Percentiles rank a stretch among this genome's conserved stretches.
Conservation (phyloP, 30 jellyfish, hydroid and myxozoan genomes). For the Aurelia sp. region DNA sequence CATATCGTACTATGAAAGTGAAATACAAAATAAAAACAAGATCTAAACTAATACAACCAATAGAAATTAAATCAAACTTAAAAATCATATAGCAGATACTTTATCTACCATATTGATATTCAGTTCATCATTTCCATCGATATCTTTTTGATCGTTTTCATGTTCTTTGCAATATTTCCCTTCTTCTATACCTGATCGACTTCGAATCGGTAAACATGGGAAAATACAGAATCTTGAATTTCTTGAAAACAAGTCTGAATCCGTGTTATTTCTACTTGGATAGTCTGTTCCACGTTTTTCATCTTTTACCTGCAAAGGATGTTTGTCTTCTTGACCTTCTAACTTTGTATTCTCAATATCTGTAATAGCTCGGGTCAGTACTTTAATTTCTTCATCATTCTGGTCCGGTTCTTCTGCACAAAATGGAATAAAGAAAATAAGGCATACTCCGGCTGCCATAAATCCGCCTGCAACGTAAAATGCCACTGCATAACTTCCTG, state of each 20-base stretch:
- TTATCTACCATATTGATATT: no score
- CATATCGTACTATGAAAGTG: no score
- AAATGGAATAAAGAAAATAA: slow-evolving; percentile 84
- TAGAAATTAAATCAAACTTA: no score
- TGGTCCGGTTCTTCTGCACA: slow-evolving; percentile 31
- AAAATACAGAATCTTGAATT: slow-evolving; percentile 47
- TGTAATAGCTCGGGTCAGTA: not conserved
- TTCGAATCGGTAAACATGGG: slow-evolving; percentile 56
- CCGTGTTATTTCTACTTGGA: not conserved
- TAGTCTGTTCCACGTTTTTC: not conserved
- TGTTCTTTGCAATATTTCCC: slow-evolving; percentile 46
- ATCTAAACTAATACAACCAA: no score
- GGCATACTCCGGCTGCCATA: slow-evolving; percentile 94
- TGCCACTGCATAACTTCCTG: slow-evolving; percentile 87
- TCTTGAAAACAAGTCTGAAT: slow-evolving; percentile 24
- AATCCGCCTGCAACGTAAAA: slow-evolving; percentile 95
- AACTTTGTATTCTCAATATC: not conserved
- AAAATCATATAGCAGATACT: no score
- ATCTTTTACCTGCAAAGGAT: not conserved
- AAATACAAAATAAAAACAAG: no score
- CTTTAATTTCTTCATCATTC: slow-evolving; percentile 4
- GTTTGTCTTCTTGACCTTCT: not conserved
- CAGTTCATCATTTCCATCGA: no score
- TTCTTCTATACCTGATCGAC: slow-evolving; percentile 58
- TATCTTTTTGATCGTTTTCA: no score